Percentiles rank a stretch among this genome's conserved stretches.
Conservation (phyloP, 2,888 invertebrate genomes). For the Campoplex nolae region DNA sequence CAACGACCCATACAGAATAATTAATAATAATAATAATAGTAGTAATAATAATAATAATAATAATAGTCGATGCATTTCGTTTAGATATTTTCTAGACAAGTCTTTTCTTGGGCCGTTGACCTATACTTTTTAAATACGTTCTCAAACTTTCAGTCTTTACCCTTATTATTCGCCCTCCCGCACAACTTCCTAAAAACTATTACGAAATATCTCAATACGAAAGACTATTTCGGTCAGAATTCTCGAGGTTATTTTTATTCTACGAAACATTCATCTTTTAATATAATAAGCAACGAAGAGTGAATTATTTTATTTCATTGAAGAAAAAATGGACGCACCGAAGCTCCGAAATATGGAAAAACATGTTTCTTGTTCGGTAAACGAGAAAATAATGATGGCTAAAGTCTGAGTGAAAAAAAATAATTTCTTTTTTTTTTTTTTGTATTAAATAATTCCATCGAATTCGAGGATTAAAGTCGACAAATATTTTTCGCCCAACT, state of each 20-base stretch:
- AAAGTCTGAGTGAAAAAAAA: background rate
- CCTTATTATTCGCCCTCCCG: constrained; percentile 48
- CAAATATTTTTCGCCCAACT: background rate
- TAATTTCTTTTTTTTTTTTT: too few species aligned
- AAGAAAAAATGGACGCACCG: too few species aligned
- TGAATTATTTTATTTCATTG: background rate
- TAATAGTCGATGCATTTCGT: constrained; percentile 43
- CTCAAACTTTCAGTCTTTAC: constrained; percentile 57
- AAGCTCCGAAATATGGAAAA: too few species aligned
- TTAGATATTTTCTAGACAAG: constrained; percentile 70
- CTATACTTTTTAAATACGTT: background rate
- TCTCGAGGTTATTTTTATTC: constrained; percentile 3
- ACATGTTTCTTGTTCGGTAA: background rate
- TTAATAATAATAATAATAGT: constrained; percentile 19
- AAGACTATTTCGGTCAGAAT: constrained; percentile 5
- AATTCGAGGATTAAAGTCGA: background rate
- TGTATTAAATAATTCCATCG: too few species aligned
- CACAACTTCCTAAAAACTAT: constrained; percentile 14
- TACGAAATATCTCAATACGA: constrained; percentile 1
- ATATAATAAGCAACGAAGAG: background rate
- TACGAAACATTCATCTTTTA: background rate
- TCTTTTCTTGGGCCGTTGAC: constrained; percentile 74
- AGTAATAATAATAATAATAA: constrained; percentile 20
- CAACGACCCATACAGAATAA: background rate
- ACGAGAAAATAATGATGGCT: background rate